Conservation (phyloP, 2,888 invertebrate genomes). For the Pardosa pseudoannulata region DNA sequence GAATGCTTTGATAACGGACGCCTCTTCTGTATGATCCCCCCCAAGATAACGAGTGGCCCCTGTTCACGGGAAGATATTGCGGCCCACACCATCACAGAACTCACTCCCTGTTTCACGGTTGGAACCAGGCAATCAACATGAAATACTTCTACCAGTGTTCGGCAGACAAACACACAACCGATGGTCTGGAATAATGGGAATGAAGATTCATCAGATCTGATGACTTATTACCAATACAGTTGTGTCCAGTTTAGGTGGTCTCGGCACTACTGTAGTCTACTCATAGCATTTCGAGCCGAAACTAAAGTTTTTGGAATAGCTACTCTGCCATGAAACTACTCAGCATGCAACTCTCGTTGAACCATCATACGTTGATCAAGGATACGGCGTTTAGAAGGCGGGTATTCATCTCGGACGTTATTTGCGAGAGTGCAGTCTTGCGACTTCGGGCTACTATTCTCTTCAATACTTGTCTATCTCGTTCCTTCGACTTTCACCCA, state of each 20-base stretch:
- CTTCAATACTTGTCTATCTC: background rate
- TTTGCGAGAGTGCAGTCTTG: background rate
- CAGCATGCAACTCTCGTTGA: background rate
- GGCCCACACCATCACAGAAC: too few relatives aligned
- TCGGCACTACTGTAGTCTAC: background rate
- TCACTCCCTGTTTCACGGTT: too few relatives aligned
- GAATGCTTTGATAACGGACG: too few relatives aligned
- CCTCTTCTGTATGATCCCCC: too few relatives aligned
- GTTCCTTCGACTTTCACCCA: too few relatives aligned
- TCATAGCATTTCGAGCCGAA: background rate
- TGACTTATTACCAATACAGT: background rate
- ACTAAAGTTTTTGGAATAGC: background rate
- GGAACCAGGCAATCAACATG: too few relatives aligned
- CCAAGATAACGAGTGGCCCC: too few relatives aligned
- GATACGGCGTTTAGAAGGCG: background rate
- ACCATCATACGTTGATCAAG: background rate
- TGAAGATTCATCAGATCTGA: too few relatives aligned
- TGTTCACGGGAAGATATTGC: too few relatives aligned
- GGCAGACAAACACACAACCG: too few relatives aligned
- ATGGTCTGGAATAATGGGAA: too few relatives aligned
- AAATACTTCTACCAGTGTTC: too few relatives aligned
- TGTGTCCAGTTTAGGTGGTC: conserved; percentile 2
- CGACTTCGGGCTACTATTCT: background rate
- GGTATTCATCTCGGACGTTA: background rate
- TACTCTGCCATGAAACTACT: background rate